These are phyloP conservation scores for Fragum fragum DNA, from an alignment of 2,888 invertebrate species.

Conservation along the genomic window DNA sequence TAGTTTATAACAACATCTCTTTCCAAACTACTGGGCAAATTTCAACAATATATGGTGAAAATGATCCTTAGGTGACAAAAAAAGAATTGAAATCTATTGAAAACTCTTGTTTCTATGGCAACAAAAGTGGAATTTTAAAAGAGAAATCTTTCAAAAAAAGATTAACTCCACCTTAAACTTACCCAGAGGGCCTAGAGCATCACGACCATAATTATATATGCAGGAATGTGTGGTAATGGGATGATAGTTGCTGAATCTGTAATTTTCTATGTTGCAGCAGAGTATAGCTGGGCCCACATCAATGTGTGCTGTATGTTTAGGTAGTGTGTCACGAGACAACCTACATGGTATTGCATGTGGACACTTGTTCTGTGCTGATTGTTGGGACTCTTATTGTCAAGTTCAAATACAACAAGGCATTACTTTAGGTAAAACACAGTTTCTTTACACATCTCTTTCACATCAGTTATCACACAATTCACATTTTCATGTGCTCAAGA, in stretches of 20 bases:
- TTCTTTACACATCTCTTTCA: not conserved
- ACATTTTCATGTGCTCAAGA: not conserved
- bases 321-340: slow-evolving; percentile 68
- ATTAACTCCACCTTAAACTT: too few relatives aligned
- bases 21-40: too few relatives aligned
- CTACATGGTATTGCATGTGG: slow-evolving; percentile 95
- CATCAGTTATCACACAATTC: not conserved
- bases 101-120: too few relatives aligned
- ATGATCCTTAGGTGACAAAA: too few relatives aligned
- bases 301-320: slow-evolving; percentile 83
- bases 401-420: slow-evolving; percentile 97
- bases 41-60: too few relatives aligned
- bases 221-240: slow-evolving; percentile 11
- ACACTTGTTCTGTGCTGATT: slow-evolving; percentile 97
- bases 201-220: too few relatives aligned
- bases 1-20: too few relatives aligned
- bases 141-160: too few relatives aligned
- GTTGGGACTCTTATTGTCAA: slow-evolving; percentile 98
- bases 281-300: slow-evolving; percentile 63
- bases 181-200: too few relatives aligned
- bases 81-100: too few relatives aligned
- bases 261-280: slow-evolving; percentile 1
- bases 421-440: slow-evolving; percentile 88
- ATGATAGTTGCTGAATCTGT: not conserved
- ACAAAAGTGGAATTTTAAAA: too few relatives aligned